Evolutionary conservation across 2,113 vertebrate species (phyloP), one percentile per base, ranked within the genome.

Genomic region (Eptesicus fuscus): DNA sequence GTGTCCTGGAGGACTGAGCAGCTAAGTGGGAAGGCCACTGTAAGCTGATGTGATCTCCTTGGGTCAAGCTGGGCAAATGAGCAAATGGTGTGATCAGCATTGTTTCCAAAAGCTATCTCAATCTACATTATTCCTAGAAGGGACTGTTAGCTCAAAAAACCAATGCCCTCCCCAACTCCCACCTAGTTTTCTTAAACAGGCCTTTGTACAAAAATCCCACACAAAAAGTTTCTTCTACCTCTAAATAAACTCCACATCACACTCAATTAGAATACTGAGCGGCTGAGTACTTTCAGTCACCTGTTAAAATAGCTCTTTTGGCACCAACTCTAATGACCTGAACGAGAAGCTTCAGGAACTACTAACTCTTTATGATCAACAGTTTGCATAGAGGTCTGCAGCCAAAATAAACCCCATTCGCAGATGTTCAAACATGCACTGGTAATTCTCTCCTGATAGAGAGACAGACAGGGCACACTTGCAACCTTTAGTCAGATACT

Each of bases 311-410:
- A 76, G 32, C 92, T 59, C 96, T 77, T 63, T 86, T 92, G 77
- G 85, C 51, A 70, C 40, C 11, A 4, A 28, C 93, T 94, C 96
- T 91, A 87, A 83, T 87, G 85, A 97, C 89, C 83, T 63, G 53
- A 88, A 79, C 83, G n/a, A 94, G 56, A 94, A 96, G 82, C 79
- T 92, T 92, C 92, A 89, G 79, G 61, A 93, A 86, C 18, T 56
- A 32, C 88, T 67, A 83, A 44, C 22, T 97, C 95, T 92, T 94
- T 49, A 82, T 90, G 85, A 95, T 79, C 30, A 3, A 0, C 49
- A 84, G 59, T 94, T 97, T 97, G 97, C 94, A 88, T 86, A 96
- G 80, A 51, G 91, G 79, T 79, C 70, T 84, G 63, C 9, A 91
- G 88, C 83, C 96, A 91, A 96, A 90, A 91, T 88, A 93, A 96